These are phyloP conservation scores for Eustalomyia histrio DNA, from an alignment of 2,888 invertebrate genomes.

Conservation along the genomic window DNA sequence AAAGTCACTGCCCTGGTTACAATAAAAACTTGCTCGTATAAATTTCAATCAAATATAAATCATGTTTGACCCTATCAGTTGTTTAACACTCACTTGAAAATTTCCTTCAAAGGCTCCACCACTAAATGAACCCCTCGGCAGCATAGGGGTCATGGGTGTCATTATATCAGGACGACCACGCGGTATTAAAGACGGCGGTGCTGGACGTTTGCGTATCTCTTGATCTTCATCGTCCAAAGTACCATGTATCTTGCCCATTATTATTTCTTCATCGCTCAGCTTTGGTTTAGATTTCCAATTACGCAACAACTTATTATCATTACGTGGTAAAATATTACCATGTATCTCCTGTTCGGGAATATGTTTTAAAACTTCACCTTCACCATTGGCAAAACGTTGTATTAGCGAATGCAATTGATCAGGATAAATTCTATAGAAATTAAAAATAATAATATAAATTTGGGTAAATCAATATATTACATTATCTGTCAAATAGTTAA, in stretches of 20 bases:
- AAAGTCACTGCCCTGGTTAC: no score
- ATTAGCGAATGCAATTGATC: conserved; percentile 78
- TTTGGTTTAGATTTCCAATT: conserved; percentile 69
- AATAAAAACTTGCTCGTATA: no score
- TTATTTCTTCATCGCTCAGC: conserved; percentile 77
- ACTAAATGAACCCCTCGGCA: conserved; percentile 72
- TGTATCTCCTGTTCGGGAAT: conserved; percentile 65
- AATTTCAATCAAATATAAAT: no score
- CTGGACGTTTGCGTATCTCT: conserved; percentile 57
- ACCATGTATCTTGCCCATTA: conserved; percentile 78
- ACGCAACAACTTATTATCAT: conserved; percentile 69
- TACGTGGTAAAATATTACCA: conserved; percentile 74
- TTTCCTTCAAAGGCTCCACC: conserved; percentile 78
- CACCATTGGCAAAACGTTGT: conserved; percentile 76
- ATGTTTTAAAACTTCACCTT: conserved; percentile 62
- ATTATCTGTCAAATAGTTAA: not conserved
- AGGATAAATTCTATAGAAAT: conserved; percentile 73
- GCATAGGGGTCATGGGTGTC: conserved; percentile 72
- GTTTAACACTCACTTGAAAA: conserved; percentile 71
- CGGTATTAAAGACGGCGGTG: conserved; percentile 68
- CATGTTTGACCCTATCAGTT: no score
- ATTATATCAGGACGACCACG: conserved; percentile 73
- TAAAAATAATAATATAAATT: not conserved
- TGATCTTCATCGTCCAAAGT: conserved; percentile 75
- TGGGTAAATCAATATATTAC: not conserved